Percentiles rank a stretch among this genome's conserved stretches.
Conservation (phyloP, 2,888 invertebrate species). For the Herminia tarsipennalis region DNA sequence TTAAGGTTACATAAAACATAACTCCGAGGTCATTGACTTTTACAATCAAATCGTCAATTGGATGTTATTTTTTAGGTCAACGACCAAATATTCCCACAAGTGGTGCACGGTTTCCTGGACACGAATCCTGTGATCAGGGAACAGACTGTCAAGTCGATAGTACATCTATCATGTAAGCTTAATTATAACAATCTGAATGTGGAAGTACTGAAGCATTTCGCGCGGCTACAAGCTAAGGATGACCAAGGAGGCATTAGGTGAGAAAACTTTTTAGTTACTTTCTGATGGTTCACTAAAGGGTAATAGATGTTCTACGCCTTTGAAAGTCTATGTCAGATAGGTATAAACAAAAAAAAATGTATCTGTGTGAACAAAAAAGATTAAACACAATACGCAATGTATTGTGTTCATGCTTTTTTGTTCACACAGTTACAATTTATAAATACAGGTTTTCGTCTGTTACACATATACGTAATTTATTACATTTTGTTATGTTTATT, state of each 20-base stretch:
- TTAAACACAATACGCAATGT: no score
- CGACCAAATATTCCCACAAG: conserved; percentile 97
- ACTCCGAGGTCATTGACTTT: conserved; percentile 1
- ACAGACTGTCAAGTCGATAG: conserved; percentile 98
- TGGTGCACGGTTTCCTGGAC: conserved; percentile 98
- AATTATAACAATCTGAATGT: conserved; percentile 99
- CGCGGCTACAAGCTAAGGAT: conserved; percentile 96
- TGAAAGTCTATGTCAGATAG: no score
- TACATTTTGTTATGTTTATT: no score
- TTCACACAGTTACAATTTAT: no score
- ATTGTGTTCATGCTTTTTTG: no score
- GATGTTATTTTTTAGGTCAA: conserved; percentile 88
- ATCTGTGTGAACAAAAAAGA: no score
- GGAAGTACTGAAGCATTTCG: conserved; percentile 98
- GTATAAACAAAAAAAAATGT: no score
- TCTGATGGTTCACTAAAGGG: background rate
- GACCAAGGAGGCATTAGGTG: conserved; percentile 93
- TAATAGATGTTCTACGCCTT: no score
- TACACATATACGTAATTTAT: no score
- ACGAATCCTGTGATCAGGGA: conserved; percentile 98
- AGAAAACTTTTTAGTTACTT: conserved; percentile 7
- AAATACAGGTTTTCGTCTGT: no score
- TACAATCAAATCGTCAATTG: conserved; percentile 1
- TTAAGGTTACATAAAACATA: no score
- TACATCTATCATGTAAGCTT: conserved; percentile 97